Percentiles rank a stretch among this genome's conserved stretches.
Conservation (phyloP, 2,113 vertebrate genomes). For the Atherinomorus stipes region DNA sequence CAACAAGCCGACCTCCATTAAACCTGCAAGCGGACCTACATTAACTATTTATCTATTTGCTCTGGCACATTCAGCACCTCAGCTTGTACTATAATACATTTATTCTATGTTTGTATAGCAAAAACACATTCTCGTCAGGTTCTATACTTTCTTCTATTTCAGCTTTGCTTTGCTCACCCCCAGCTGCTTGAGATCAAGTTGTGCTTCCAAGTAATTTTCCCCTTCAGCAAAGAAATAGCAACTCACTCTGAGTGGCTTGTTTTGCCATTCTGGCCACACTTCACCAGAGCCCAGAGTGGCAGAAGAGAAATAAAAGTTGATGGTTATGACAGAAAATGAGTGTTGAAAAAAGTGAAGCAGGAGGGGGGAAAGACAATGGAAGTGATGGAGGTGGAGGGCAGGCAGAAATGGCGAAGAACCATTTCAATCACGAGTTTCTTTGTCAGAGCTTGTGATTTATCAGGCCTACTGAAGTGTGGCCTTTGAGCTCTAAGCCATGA, state of each 20-base stretch:
- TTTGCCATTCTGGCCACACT: constrained; percentile 6
- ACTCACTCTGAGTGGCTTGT: constrained; percentile 4
- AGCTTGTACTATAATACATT: too few relatives aligned
- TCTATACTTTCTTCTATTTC: not conserved
- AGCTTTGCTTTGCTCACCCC: not conserved
- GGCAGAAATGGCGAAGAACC: not conserved
- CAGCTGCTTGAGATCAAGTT: not conserved
- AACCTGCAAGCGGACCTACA: too few relatives aligned
- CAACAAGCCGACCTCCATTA: too few relatives aligned
- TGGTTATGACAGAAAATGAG: constrained; percentile 2
- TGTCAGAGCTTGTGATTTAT: constrained; percentile 2
- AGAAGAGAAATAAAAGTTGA: not conserved
- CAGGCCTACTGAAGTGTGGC: constrained; percentile 9
- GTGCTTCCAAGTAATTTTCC: constrained; percentile 3
- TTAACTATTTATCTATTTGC: too few relatives aligned
- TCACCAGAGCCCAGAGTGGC: not conserved
- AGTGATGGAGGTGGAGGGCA: not conserved
- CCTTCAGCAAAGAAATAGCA: not conserved
- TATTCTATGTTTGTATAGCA: not conserved
- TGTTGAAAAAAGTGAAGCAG: not conserved
- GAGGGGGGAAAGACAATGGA: not conserved
- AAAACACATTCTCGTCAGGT: not conserved
- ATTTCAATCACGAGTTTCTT: not conserved
- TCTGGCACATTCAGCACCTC: too few relatives aligned
- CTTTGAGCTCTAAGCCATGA: not conserved